A percentile compares a stretch with the other conserved stretches of the same genome.
Conservation (phyloP, 1,140 invertebrate species). For the Caenorhabditis latens region DNA sequence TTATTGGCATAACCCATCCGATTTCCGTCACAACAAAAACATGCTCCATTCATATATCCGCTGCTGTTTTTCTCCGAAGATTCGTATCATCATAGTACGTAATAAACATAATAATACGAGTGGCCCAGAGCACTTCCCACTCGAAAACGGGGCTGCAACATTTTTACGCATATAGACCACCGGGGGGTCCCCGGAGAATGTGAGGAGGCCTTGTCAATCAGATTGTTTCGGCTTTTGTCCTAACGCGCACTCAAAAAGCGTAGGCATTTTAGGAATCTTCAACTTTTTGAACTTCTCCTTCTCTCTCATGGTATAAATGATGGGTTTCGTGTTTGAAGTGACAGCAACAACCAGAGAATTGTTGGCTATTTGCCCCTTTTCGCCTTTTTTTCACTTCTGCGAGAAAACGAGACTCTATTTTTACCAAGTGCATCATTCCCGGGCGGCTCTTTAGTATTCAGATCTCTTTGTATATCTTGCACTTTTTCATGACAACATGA, state of each 20-base stretch:
- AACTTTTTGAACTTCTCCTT: slow-evolving; percentile 54
- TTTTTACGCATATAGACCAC: slow-evolving; percentile 55
- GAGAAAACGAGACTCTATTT: slow-evolving; percentile 26
- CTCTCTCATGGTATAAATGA: slow-evolving; percentile 55
- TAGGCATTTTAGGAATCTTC: slow-evolving; percentile 56
- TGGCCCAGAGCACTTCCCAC: slow-evolving; percentile 11
- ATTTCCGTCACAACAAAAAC: slow-evolving; percentile 16
- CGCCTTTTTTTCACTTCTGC: neutral
- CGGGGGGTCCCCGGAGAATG: slow-evolving; percentile 47
- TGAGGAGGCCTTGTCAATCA: slow-evolving; percentile 45
- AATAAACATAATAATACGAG: slow-evolving; percentile 56
- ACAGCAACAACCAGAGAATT: slow-evolving; percentile 52
- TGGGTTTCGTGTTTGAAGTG: slow-evolving; percentile 46
- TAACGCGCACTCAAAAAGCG: slow-evolving; percentile 48
- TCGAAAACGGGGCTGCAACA: slow-evolving; percentile 41
- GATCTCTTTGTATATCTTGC: slow-evolving; percentile 21
- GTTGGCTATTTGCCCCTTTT: slow-evolving; percentile 39
- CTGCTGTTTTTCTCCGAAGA: neutral
- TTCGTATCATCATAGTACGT: slow-evolving; percentile 56
- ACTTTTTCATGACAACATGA: neutral
- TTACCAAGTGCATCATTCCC: slow-evolving; percentile 55
- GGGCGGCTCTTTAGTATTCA: slow-evolving; percentile 15
- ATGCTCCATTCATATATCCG: slow-evolving; percentile 2
- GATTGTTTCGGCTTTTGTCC: slow-evolving; percentile 55
- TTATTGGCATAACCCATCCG: slow-evolving; percentile 1